A percentile compares a stretch with the other conserved stretches of the same genome.
These are phyloP conservation scores for Muschampia plurimacula DNA, from an alignment of 2,888 invertebrate species.

Conservation along the genomic window DNA sequence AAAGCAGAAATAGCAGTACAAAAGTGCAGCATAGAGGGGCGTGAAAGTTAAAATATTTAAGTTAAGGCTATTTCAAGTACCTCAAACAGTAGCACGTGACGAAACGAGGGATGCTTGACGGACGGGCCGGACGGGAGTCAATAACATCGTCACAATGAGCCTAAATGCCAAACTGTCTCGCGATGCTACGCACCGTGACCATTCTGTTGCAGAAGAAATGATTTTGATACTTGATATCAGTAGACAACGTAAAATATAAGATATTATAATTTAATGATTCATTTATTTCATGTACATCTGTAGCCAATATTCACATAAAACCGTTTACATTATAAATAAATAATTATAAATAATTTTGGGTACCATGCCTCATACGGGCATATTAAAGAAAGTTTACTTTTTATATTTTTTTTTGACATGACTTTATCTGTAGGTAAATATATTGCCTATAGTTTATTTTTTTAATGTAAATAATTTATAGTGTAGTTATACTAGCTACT, in stretches of 20 bases:
- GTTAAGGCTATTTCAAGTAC: constrained; percentile 39
- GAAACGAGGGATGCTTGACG: constrained; percentile 55
- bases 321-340: no score
- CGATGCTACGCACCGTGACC: constrained; percentile 70
- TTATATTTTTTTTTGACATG: no score
- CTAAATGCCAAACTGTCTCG: constrained; percentile 82
- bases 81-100: constrained; percentile 64
- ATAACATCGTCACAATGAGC: constrained; percentile 78
- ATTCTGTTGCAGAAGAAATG: constrained; percentile 41
- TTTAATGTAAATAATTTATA: no score
- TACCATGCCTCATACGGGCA: no score
- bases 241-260: neutral
- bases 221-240: constrained; percentile 63
- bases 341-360: no score
- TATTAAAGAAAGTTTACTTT: no score
- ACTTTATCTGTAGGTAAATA: no score
- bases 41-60: constrained; percentile 21
- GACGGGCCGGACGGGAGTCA: constrained; percentile 69
- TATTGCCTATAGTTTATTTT: no score
- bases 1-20: neutral
- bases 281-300: no score
- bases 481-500: no score
- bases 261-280: no score
- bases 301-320: no score
- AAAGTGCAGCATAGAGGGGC: constrained; percentile 8